These are phyloP conservation scores for Scopus umbretta DNA, from an alignment of 2,113 vertebrate species.

Conservation along the genomic window DNA sequence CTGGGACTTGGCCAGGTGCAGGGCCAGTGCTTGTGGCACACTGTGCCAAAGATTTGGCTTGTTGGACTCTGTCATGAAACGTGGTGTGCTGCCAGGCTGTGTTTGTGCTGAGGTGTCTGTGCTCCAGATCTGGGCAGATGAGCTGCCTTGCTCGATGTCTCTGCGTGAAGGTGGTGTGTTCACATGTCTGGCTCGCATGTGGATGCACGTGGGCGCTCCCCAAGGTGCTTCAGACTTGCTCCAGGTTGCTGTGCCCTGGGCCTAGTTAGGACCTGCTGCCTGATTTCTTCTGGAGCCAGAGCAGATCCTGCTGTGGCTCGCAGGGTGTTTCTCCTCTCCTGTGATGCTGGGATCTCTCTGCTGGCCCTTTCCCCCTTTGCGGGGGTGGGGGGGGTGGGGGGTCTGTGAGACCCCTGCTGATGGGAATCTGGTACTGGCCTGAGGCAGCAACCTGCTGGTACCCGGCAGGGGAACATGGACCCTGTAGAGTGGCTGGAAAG, in stretches of 20 bases:
- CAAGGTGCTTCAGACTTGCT: not conserved
- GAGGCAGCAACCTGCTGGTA: not conserved
- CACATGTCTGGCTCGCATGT: fast-evolving
- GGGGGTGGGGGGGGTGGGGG: no score
- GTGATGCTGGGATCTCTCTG: not conserved
- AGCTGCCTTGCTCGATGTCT: fast-evolving
- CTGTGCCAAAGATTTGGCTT: fast-evolving
- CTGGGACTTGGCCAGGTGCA: fast-evolving
- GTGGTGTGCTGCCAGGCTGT: fast-evolving
- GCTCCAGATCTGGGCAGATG: not conserved
- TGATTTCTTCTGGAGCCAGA: not conserved
- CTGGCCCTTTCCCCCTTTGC: not conserved
- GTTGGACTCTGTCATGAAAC: fast-evolving
- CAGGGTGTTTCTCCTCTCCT: not conserved
- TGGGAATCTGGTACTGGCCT: not conserved
- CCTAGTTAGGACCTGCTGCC: not conserved
- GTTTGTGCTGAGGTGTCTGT: not conserved
- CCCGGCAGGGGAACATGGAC: not conserved
- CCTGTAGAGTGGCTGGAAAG: not conserved
- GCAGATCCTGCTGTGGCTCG: not conserved
- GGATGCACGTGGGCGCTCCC: not conserved
- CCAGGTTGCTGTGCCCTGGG: not conserved
- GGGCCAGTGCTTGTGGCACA: fast-evolving
- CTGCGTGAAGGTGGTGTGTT: not conserved
- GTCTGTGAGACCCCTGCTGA: not conserved